Conservation (phyloP, 2,113 vertebrate species). For the Rhabdornis inornatus region DNA sequence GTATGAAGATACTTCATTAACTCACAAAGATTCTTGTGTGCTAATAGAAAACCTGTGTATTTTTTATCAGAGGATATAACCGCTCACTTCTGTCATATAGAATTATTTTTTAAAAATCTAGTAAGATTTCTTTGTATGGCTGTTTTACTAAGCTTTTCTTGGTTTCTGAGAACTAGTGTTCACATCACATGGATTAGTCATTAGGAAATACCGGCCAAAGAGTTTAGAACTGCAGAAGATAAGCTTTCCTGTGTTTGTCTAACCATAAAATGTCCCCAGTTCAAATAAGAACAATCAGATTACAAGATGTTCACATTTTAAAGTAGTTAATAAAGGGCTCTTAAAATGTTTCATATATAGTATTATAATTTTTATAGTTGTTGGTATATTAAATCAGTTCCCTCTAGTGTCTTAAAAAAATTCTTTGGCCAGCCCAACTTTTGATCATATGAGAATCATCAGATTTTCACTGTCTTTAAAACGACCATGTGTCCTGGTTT, state of each 20-base stretch:
- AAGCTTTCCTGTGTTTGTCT: not conserved
- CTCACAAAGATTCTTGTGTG: not conserved
- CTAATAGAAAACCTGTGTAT: not conserved
- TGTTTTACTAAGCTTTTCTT: not conserved
- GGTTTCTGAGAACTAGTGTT: not conserved
- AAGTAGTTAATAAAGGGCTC: not conserved
- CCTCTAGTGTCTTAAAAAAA: not conserved
- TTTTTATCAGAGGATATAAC: not conserved
- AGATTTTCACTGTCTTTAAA: not conserved
- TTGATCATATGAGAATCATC: not conserved
- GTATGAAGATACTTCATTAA: not conserved
- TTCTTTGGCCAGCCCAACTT: not conserved
- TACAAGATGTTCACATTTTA: not conserved
- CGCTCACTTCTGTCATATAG: not conserved
- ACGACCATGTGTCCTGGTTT: not conserved
- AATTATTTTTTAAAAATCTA: not conserved
- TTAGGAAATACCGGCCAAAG: not conserved
- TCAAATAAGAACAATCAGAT: not conserved
- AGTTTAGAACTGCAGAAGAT: not conserved
- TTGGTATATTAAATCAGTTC: not conserved
- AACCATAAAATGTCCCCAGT: not conserved
- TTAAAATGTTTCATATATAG: not conserved
- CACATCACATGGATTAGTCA: not conserved
- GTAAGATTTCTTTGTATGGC: not conserved
- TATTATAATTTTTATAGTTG: not conserved